Percentiles rank a stretch among this genome's conserved stretches.
Evolutionary conservation across 2,888 invertebrate species (phyloP).

Genomic region (Harmothoe impar): DNA sequence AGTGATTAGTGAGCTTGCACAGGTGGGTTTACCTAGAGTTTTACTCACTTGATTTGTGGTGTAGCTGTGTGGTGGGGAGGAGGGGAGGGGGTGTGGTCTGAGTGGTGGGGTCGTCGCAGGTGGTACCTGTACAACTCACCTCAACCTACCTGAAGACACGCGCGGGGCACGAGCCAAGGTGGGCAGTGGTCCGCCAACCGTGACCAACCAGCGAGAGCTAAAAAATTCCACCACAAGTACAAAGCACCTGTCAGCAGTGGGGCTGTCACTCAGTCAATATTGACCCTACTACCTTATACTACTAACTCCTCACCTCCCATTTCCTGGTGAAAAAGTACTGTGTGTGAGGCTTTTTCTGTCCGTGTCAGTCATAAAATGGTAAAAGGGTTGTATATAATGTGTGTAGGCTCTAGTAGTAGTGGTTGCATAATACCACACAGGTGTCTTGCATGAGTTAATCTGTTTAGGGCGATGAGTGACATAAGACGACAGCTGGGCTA

Average conservation of each 20-base stretch:
- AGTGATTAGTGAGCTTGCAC: constrained; percentile 12
- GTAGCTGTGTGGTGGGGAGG: not conserved
- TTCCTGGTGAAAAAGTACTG: not conserved
- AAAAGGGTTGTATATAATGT: not conserved
- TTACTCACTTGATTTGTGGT: constrained; percentile 7
- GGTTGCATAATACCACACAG: not conserved
- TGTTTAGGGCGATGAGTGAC: not conserved
- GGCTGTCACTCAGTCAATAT: not conserved
- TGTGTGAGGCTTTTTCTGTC: not conserved
- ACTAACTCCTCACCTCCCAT: not conserved
- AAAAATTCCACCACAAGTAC: not conserved
- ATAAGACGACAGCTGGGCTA: constrained; percentile 21
- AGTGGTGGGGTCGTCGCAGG: not conserved
- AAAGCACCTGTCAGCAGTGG: constrained; percentile 36
- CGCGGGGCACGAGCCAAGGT: not conserved
- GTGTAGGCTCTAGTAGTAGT: not conserved
- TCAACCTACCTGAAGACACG: constrained; percentile 25
- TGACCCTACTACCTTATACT: not conserved
- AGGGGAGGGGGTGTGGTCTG: not conserved
- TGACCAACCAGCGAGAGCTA: not conserved
- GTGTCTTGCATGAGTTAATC: constrained; percentile 20
- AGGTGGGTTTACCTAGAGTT: not conserved
- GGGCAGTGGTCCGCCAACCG: not conserved
- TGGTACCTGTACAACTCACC: not conserved
- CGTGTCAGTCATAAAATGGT: not conserved